phyloP scores from a whole-genome alignment of 1,140 invertebrate species.

The Temnothorax curvispinosus region DNA sequence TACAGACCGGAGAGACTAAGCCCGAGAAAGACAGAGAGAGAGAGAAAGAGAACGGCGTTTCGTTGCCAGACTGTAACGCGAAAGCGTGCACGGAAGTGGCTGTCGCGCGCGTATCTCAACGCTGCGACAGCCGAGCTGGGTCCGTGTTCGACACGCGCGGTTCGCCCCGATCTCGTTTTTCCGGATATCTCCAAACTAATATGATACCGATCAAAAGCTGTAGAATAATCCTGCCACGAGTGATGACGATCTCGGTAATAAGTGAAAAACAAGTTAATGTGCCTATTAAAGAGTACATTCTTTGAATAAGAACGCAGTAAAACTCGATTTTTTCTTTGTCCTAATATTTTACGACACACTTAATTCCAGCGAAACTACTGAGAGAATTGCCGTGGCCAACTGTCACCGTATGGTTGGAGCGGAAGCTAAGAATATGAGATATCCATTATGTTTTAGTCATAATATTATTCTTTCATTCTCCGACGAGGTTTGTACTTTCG shows the following conservation, averaged over 20 bases:
- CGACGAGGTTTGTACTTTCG: conserved; percentile 33
- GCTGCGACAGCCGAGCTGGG: neutral
- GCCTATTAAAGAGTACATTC: neutral
- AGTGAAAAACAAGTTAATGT: neutral
- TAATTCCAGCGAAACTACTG: neutral
- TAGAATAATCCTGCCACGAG: neutral
- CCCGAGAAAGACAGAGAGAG: conserved; percentile 45
- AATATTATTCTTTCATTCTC: conserved; percentile 60
- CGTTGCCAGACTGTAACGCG: conserved; percentile 51
- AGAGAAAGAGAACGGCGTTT: conserved; percentile 50
- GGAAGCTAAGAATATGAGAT: conserved; percentile 34
- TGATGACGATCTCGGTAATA: neutral
- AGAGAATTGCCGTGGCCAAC: neutral
- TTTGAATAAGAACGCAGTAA: neutral
- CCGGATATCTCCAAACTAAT: neutral
- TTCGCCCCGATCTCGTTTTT: neutral
- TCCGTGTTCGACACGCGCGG: conserved; percentile 31
- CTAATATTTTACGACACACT: conserved; percentile 10
- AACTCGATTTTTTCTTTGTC: neutral
- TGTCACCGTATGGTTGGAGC: neutral
- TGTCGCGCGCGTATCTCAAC: conserved; percentile 38
- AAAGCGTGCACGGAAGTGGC: conserved; percentile 36
- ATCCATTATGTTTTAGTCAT: conserved; percentile 32
- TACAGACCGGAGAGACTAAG: conserved; percentile 74
- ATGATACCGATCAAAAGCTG: neutral